A percentile compares a stretch with the other conserved stretches of the same genome.
phyloP scores from a whole-genome alignment of 2,888 invertebrate species.

The Punctoribates punctum region DNA sequence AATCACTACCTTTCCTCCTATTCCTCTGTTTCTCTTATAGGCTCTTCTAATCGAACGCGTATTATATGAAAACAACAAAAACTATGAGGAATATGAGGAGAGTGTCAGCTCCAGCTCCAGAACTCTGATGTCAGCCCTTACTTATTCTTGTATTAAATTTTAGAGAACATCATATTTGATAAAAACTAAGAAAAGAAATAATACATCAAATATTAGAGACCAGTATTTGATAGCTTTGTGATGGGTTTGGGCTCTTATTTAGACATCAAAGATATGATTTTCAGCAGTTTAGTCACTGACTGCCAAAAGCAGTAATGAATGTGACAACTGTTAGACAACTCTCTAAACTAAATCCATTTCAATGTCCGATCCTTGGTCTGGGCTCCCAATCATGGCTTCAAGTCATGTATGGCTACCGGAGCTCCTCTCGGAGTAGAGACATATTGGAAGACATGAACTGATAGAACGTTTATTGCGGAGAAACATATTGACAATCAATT shows the following conservation, averaged over 20 bases:
- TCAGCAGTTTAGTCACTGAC: background rate
- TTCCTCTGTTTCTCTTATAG: background rate
- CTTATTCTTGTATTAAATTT: background rate
- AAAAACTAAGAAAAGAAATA: slow-evolving; percentile 11
- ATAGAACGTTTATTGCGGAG: no score
- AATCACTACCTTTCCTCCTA: slow-evolving; percentile 24
- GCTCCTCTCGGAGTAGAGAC: no score
- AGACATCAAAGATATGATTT: slow-evolving; percentile 26
- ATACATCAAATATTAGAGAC: slow-evolving; percentile 17
- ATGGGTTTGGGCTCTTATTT: background rate
- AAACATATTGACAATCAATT: no score
- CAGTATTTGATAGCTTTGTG: background rate
- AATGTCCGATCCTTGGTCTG: background rate
- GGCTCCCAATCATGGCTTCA: no score
- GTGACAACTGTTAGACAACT: slow-evolving; percentile 6
- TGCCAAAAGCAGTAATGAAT: slow-evolving; percentile 24
- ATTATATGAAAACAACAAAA: background rate
- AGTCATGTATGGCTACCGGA: no score
- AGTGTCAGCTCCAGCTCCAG: slow-evolving; percentile 8
- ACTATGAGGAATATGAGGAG: background rate
- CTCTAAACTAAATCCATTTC: background rate
- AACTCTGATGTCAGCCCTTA: background rate
- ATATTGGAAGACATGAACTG: no score
- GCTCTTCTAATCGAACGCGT: background rate
- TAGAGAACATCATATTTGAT: background rate